Evolutionary conservation across 2,113 vertebrate genomes (phyloP).

Genomic region (Sterrhoptilus dennistouni): DNA sequence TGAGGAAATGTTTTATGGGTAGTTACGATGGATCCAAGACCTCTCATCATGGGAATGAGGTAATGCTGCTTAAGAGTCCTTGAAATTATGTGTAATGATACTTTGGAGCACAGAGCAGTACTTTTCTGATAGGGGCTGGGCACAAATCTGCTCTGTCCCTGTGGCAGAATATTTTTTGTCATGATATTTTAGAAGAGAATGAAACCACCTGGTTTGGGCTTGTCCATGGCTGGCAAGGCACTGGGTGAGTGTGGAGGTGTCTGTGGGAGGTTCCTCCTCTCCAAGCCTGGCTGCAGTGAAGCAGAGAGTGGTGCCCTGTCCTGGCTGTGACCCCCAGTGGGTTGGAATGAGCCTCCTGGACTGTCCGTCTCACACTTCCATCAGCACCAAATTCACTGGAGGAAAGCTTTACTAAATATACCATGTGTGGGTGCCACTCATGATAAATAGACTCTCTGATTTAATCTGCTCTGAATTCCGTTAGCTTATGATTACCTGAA

Average conservation of each 20-base stretch:
- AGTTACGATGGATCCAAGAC: not conserved
- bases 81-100: not conserved
- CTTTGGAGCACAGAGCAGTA: not conserved
- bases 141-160: not conserved
- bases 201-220: not conserved
- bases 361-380: not conserved
- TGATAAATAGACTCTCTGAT: not conserved
- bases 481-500: conserved; percentile 45
- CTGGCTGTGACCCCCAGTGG: rapidly evolving
- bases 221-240: not conserved
- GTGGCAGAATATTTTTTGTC: not conserved
- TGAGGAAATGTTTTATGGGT: not conserved
- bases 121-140: not conserved
- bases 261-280: not conserved
- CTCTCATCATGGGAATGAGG: not conserved
- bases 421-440: not conserved
- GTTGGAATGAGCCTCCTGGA: not conserved
- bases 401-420: not conserved
- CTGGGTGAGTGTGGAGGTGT: rapidly evolving
- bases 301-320: not conserved
- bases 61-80: not conserved
- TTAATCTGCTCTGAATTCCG: conserved; percentile 14
- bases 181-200: rapidly evolving
- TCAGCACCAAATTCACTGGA: not conserved
- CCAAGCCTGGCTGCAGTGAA: not conserved